Percentiles rank a stretch among this genome's conserved stretches.
Conservation (phyloP, 2,113 vertebrate species). For the Procavia capensis region DNA sequence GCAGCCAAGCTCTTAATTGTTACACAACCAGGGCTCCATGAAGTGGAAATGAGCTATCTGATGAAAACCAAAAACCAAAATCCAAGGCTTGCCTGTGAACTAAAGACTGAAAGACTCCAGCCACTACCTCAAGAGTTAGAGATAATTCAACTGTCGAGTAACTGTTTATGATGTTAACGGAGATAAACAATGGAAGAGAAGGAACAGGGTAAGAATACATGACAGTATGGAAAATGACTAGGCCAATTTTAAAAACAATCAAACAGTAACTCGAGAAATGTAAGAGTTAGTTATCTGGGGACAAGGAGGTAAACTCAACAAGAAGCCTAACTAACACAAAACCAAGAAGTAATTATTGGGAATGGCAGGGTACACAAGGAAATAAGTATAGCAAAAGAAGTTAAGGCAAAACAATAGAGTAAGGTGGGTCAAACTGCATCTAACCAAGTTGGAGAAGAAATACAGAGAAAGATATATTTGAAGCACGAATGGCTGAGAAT, state of each 20-base stretch:
- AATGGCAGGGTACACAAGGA: not conserved
- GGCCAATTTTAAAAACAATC: constrained; percentile 15
- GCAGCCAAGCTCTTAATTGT: no score
- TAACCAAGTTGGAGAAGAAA: not conserved
- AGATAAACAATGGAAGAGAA: not conserved
- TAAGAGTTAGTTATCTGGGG: not conserved
- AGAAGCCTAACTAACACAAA: not conserved
- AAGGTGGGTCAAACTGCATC: not conserved
- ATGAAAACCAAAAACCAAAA: not conserved
- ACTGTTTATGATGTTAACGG: constrained; percentile 18
- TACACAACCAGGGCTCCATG: no score
- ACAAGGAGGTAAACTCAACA: not conserved
- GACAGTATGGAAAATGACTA: not conserved
- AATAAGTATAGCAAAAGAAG: not conserved
- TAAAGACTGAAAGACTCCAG: not conserved
- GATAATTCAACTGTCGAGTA: not conserved
- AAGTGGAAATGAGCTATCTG: not conserved
- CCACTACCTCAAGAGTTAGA: not conserved
- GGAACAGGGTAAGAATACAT: not conserved
- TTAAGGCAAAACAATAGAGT: not conserved
- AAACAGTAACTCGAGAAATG: constrained; percentile 25
- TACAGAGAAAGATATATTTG: not conserved
- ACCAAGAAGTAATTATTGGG: not conserved
- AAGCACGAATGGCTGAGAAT: not conserved
- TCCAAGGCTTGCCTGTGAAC: not conserved